Evolutionary conservation across 2,113 vertebrate genomes (phyloP).

Genomic region (Polypterus bichir): DNA sequence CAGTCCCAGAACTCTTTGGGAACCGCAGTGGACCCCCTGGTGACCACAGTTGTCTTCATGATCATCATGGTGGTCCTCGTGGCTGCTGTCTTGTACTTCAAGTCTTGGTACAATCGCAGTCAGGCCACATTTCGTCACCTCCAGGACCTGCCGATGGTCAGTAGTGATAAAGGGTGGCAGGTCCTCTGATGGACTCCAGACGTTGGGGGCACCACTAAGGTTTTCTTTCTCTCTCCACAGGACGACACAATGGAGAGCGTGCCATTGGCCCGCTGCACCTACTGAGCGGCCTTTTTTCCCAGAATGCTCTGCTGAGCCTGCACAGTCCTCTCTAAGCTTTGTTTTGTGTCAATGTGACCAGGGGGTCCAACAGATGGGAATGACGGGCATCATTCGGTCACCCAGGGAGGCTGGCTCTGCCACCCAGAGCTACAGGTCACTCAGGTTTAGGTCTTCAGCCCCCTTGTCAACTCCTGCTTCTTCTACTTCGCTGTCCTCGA

Average conservation of each 20-base stretch:
- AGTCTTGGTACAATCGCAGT: slow-evolving; percentile 55
- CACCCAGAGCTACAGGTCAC: too few relatives aligned
- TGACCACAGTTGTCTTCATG: slow-evolving; percentile 66
- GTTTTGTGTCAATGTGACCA: too few relatives aligned
- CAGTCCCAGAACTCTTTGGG: slow-evolving; percentile 1
- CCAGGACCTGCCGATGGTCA: slow-evolving; percentile 65
- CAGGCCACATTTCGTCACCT: slow-evolving; percentile 67
- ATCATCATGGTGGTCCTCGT: slow-evolving; percentile 60
- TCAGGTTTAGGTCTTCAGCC: too few relatives aligned
- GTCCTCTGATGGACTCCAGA: neutral
- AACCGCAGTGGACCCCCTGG: slow-evolving; percentile 53
- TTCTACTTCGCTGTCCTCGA: too few relatives aligned
- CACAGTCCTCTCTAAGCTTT: too few relatives aligned
- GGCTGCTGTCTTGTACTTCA: slow-evolving; percentile 65
- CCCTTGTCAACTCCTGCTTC: too few relatives aligned
- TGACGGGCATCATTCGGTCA: too few relatives aligned
- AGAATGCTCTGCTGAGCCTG: too few relatives aligned
- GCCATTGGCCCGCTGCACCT: slow-evolving; percentile 80
- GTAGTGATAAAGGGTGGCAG: neutral
- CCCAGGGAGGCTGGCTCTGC: too few relatives aligned
- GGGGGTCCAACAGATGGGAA: too few relatives aligned
- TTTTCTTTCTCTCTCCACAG: slow-evolving; percentile 33
- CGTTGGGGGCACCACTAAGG: neutral
- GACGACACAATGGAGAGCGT: slow-evolving; percentile 90
- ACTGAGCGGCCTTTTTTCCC: slow-evolving; percentile 39